A percentile compares a stretch with the other conserved stretches of the same genome.
Evolutionary conservation across 2,797 vertebrate genomes (phyloP).

Genomic region (Falco biarmicus): DNA sequence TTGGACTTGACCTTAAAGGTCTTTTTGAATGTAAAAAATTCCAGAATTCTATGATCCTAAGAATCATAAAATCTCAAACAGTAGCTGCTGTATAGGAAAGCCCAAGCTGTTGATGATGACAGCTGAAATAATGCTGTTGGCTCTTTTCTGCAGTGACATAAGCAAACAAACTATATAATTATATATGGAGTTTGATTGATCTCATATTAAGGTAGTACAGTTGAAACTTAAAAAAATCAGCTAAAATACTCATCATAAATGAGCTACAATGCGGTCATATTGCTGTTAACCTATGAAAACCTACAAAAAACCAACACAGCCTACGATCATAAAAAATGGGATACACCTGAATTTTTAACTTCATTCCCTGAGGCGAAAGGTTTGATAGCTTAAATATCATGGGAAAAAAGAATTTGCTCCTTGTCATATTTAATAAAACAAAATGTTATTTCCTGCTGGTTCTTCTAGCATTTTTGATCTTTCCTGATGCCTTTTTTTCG

Average conservation of each 20-base stretch:
- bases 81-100: neutral
- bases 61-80: neutral
- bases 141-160: neutral
- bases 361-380: neutral
- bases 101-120: accelerated
- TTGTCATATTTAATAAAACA: neutral
- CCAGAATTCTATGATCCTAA: too few relatives aligned
- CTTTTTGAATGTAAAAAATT: too few relatives aligned
- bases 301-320: neutral
- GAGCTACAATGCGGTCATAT: neutral
- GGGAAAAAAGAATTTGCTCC: neutral
- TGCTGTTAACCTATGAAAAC: neutral
- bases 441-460: neutral
- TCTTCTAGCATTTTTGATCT: neutral
- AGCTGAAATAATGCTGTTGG: neutral
- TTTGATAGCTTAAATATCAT: neutral
- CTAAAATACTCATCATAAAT: neutral
- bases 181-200: neutral
- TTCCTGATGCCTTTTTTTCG: neutral
- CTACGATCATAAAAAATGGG: neutral
- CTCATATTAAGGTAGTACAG: neutral
- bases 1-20: too few relatives aligned
- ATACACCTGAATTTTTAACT: neutral
- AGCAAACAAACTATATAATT: neutral
- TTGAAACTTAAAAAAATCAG: neutral